Conservation (phyloP, 2,113 vertebrate genomes). For the Burhinus oedicnemus region DNA sequence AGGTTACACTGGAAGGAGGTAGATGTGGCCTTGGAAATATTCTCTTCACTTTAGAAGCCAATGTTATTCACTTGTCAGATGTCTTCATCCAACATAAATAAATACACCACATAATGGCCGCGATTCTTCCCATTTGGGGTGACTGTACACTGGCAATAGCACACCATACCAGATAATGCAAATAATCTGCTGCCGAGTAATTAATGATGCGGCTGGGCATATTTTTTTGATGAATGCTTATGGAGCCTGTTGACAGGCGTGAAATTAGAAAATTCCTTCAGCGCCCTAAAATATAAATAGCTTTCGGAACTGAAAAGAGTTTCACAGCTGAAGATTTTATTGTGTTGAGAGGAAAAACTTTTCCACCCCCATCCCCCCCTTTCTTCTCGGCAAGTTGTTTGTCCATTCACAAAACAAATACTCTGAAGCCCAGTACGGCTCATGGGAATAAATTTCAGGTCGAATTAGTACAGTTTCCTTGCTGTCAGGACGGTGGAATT, state of each 20-base stretch:
- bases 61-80: constrained; percentile 31
- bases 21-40: neutral
- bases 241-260: constrained; percentile 80
- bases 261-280: constrained; percentile 86
- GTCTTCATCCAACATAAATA: constrained; percentile 34
- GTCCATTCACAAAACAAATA: constrained; percentile 86
- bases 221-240: constrained; percentile 83
- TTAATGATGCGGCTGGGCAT: constrained; percentile 72
- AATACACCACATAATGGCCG: neutral
- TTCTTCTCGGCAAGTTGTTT: constrained; percentile 82
- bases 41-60: neutral
- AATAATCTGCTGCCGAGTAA: constrained; percentile 69
- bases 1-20: neutral
- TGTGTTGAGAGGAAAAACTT: constrained; percentile 82
- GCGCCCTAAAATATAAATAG: constrained; percentile 84
- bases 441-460: constrained; percentile 90
- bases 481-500: constrained; percentile 92
- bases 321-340: constrained; percentile 86
- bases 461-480: constrained; percentile 88
- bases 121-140: neutral
- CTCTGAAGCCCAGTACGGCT: constrained; percentile 80
- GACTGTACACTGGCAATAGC: neutral
- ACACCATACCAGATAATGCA: constrained; percentile 64
- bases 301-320: constrained; percentile 82
- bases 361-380: constrained; percentile 75